Base-by-base conservation (phyloP, 2,888 invertebrate species). In the Seladonia tumulorum region DNA sequence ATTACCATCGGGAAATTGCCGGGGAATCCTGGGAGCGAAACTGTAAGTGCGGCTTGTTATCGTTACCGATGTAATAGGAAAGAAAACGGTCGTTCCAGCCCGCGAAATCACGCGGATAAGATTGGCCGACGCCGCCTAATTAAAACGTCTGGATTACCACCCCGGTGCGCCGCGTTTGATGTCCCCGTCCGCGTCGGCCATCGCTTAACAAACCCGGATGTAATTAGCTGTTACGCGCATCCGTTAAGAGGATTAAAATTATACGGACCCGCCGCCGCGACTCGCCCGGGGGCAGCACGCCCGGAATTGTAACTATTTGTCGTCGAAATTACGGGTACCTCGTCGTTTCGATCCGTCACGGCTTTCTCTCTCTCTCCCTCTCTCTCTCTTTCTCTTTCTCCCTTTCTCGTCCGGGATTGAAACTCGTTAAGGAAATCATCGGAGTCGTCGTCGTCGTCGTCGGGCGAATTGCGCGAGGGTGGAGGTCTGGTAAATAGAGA, bases 1-100 rank as follows among this genome's bases (percentile, higher is more conserved):
- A 82, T 90, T 90, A 87, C 89, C 87, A 82, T 85, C 81, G 78
- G 86, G 78, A 80, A 80, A 88, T 87, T 86, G 78, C 86, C 57
- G 66, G 7, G 83, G 79, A 82, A 75, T 85, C 72, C 76, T 77
- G 39, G 71, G 80, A 70, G 85, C 83, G 78, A 75, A 73, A 82
- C 82, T 72, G 83, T 84, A 77, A 89, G 84, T 75, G 82, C 57
- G 75, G 66, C 79, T 82, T 83, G 68, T 81, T 86, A 89, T 87
- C 89, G 86, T 90, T 81, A 77, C 57, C 76, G 73, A 72, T 82
- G 86, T 85, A 89, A 90, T 73, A 87, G 70, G 77, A 83, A 88
- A 81, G 85, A 85, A 82, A 86, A 82, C 77, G 83, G 42, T 18
- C 66, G 42, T 14, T 16, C 35, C 10, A 22, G 35, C 12, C 12